Base-by-base conservation (phyloP, 2,797 vertebrate genomes). In the Picus viridis region DNA sequence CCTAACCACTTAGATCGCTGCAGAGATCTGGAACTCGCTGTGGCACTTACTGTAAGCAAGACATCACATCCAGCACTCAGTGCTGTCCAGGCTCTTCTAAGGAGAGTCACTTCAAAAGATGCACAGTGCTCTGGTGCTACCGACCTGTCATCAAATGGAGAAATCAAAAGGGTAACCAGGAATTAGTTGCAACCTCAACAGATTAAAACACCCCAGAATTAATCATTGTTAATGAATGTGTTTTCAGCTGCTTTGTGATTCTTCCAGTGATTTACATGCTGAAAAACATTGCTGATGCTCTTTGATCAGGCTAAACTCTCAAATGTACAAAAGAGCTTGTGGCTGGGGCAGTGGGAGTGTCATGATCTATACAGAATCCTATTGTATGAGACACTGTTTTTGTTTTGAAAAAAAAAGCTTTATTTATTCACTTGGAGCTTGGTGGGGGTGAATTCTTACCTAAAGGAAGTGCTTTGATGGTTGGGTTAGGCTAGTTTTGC, bases 381-480 rank as follows among this genome's bases (percentile, higher is more conserved):
- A 59, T 67, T 89, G 69, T 78, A 80, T 81, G 87, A 95, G 76
- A 68, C 76, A 78, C 57, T 61, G 26, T 2, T 76, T 92, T 76
- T 83, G 88, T 96, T 86, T 83, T 30, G 83, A 96, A 92, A 87
- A 96, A 92, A 87, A 95, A 83, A 64, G 16, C 75, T 96, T 88
- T 85, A 78, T 97, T 88, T 92, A 84, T 95, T 87, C 78, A 89
- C 92, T 92, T n/a, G 83, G 93, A 95, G 76, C 23, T 96, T 94
- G 94, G 57, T 78, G 89, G 65, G 30, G 94, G 92, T 29, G 36
- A 82, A 83, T 79, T 71, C 87, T 94, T 95, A 94, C 94, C 95
- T 97, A 94, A 94, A 97, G 94, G 96, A 97, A 97, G 83, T 82
- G 89, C 95, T 96, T 97, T 97, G 93, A 94, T 84, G 90, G 63